A percentile compares a stretch with the other conserved stretches of the same genome.
Evolutionary conservation across 2,113 vertebrate genomes (phyloP).

Genomic region (Candoia aspera): DNA sequence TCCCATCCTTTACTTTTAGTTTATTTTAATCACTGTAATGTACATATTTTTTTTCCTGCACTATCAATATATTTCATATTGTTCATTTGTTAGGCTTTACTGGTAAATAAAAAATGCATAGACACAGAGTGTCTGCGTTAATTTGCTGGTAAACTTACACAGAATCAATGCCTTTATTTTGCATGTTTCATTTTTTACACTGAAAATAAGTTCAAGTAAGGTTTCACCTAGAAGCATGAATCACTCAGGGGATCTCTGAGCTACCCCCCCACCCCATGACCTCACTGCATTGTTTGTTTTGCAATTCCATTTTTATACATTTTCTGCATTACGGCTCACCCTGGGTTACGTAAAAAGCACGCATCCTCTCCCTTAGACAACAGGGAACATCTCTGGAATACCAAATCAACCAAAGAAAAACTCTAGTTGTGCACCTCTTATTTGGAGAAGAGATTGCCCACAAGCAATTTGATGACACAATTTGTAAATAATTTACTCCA

Average conservation of each 20-base stretch:
- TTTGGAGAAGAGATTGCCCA: slow-evolving; percentile 25
- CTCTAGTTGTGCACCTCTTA: not conserved
- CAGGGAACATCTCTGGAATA: slow-evolving; percentile 9
- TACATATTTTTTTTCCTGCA: not conserved
- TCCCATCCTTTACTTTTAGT: not conserved
- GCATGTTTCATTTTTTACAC: not conserved
- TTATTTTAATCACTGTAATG: not conserved
- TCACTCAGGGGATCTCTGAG: not conserved
- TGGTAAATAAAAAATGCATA: not conserved
- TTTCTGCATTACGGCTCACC: not conserved
- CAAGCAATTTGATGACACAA: slow-evolving; percentile 5
- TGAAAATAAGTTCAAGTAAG: not conserved
- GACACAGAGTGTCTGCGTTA: not conserved
- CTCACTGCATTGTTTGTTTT: not conserved
- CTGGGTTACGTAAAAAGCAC: not conserved
- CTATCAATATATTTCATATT: not conserved
- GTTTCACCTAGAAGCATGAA: not conserved
- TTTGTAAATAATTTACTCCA: slow-evolving; percentile 58
- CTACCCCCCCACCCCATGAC: not conserved
- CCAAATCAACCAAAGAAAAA: slow-evolving; percentile 26
- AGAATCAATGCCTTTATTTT: not conserved
- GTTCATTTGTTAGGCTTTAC: not conserved
- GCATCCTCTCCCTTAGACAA: not conserved
- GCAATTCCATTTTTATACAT: not conserved
- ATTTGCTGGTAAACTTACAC: not conserved